Evolutionary conservation across 2,113 vertebrate species (phyloP).

Genomic region (Aspidoscelis tigris): DNA sequence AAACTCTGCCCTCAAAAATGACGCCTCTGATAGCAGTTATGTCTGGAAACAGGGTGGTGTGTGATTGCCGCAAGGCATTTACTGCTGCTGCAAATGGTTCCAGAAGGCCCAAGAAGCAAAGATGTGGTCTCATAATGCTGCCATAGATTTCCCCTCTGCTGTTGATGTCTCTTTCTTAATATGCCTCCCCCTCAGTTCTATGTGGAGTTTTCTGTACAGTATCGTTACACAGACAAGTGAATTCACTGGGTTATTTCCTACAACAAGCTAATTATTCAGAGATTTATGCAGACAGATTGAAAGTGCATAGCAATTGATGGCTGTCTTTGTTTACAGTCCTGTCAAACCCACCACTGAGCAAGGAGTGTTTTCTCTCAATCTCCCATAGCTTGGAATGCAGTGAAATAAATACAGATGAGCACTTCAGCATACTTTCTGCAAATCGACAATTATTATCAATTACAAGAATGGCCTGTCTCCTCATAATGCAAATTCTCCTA

Average conservation of each 20-base stretch:
- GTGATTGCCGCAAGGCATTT: no score
- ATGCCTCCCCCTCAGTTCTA: no score
- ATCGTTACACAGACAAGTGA: background rate
- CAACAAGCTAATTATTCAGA: slow-evolving; percentile 16
- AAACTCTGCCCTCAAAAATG: no score
- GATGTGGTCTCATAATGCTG: no score
- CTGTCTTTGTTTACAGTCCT: background rate
- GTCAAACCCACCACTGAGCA: slow-evolving; percentile 12
- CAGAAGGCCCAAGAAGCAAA: no score
- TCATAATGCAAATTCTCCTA: background rate
- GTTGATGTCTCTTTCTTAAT: background rate
- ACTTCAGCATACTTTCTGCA: background rate
- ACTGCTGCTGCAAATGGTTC: no score
- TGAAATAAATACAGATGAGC: slow-evolving; percentile 1
- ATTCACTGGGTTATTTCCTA: background rate
- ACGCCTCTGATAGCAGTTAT: no score
- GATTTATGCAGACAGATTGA: background rate
- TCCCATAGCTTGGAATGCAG: background rate
- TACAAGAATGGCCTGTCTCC: background rate
- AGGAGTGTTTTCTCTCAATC: background rate
- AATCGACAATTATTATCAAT: background rate
- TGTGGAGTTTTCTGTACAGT: background rate
- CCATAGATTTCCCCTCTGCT: background rate
- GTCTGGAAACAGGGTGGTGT: no score
- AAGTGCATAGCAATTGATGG: slow-evolving; percentile 3